Base-by-base conservation (phyloP, 2,797 vertebrate genomes). In the Arctocebus calabarensis region DNA sequence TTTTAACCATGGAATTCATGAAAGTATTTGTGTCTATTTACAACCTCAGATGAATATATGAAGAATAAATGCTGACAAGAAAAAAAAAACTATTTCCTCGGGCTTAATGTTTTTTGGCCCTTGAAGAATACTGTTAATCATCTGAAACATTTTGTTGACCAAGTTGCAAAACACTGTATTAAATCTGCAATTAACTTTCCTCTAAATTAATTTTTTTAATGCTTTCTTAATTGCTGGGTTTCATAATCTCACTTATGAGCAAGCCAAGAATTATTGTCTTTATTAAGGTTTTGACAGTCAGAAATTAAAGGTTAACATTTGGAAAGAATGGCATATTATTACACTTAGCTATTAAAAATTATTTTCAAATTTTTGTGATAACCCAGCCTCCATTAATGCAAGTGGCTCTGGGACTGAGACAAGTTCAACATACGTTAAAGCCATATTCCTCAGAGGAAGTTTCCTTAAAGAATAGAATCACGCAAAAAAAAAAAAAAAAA, bases 151-250 rank as follows among this genome's bases (percentile, higher is more conserved):
- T 97, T 97, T 97, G 90, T 96, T 95, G 96, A 97, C 96, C 92
- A 94, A 95, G 92, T 85, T 95, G 96, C 79, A 71, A 78, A 87
- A 93, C 59, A 94, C 52, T 29, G 71, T 45, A 79, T 97, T 97
- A 94, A 97, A 84, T 94, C 88, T 87, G 79, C 86, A 94, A 95
- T 97, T 97, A 97, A 97, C 27, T 94, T 92, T 92, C 81, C 73
- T 92, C 94, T 91, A 97, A 96, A 97, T 98, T 97, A 97, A 97
- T 96, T 92, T 97, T 97, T 85, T 82, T 94, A 94, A 96, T 74
- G 83, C 61, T 92, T 97, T 96, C 83, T 90, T 96, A 61, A 79
- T 96, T 96, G 91, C 82, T 94, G 94, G 77, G 91, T 95, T 97
- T 91, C 92, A 77, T 96, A 97, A 95, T 88, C 61, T 88, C 82